Conservation (phyloP, 2,797 vertebrate species). For the Aratinga solstitialis region DNA sequence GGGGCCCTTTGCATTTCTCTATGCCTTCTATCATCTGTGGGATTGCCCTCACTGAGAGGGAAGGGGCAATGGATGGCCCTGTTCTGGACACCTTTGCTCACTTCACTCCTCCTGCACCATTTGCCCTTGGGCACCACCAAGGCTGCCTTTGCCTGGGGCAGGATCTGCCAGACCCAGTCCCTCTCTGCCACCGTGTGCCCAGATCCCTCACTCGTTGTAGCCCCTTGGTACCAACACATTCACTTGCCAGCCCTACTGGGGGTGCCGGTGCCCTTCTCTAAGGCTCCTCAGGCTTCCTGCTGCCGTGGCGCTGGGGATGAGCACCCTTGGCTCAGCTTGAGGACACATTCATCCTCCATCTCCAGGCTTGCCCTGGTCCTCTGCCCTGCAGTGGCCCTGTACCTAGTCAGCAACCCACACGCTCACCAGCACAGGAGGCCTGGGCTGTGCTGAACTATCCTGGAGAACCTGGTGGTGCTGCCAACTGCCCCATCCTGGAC, state of each 20-base stretch:
- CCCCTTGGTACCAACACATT: not conserved
- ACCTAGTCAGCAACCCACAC: not conserved
- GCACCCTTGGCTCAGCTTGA: rapidly evolving
- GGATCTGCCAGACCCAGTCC: not conserved
- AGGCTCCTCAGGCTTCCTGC: not conserved
- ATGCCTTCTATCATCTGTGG: not conserved
- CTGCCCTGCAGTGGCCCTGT: rapidly evolving
- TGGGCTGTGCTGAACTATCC: not conserved
- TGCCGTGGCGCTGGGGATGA: not conserved
- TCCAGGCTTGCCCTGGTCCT: not conserved
- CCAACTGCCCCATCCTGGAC: not conserved
- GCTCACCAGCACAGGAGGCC: rapidly evolving
- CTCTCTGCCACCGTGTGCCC: not conserved
- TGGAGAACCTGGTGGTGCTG: not conserved
- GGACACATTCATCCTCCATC: not conserved
- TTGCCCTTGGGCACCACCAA: not conserved
- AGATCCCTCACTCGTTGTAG: rapidly evolving
- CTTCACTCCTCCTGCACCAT: not conserved
- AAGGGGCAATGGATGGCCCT: not conserved
- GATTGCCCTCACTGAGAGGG: not conserved
- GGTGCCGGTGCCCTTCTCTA: not conserved
- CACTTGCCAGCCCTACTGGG: not conserved
- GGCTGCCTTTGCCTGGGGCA: not conserved
- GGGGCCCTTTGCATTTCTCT: not conserved
- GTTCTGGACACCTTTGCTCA: not conserved